Evolutionary conservation across 2,113 vertebrate species (phyloP), one percentile per base, ranked within the genome.

Genomic region (Cololabis saira): DNA sequence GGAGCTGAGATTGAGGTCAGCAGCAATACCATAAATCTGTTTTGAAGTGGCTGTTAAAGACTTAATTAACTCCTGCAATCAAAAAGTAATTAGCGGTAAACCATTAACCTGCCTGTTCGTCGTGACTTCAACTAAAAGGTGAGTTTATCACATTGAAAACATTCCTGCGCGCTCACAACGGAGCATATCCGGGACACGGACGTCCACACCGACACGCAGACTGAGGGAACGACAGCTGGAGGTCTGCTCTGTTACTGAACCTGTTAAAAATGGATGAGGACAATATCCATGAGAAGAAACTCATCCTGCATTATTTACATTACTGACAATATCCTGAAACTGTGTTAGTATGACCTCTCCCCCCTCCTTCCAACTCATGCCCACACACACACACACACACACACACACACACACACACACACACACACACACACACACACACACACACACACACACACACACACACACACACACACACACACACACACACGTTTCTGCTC

Each of bases 181-280:
- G 12, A 59, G 54, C 48, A 60, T 11, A 47, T 11, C 3, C 42
- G 37, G 12, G 37, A 22, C 64, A 33, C 15, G 40, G 19, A 16
- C 8, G 45, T 27, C 24, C 24, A 27, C 24, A 27, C 24, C 24
- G 24, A 27, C 1, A 57, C n/a, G 21, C 4, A 33, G 54, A 47
- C 16, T 0, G 56, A 33, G 52, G 45, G 42, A 41, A 0, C 47
- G 21, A 27, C 33, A 64, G 56, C 54, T 45, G 30, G 41, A 81
- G 62, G 53, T 55, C 69, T 52, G 63, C 67, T 47, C 42, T 68
- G 78, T 84, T 83, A 90, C 70, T 60, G 80, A 80, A 66, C 44
- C 49, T 27, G 49, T 90, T 84, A 90, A 92, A 88, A 78, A 87
- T 88, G 71, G 61, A 91, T 88, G 90, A 88, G 80, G 74, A 79